Base-by-base conservation (phyloP, 2,888 invertebrate species). In the Cryptosula pallasiana region DNA sequence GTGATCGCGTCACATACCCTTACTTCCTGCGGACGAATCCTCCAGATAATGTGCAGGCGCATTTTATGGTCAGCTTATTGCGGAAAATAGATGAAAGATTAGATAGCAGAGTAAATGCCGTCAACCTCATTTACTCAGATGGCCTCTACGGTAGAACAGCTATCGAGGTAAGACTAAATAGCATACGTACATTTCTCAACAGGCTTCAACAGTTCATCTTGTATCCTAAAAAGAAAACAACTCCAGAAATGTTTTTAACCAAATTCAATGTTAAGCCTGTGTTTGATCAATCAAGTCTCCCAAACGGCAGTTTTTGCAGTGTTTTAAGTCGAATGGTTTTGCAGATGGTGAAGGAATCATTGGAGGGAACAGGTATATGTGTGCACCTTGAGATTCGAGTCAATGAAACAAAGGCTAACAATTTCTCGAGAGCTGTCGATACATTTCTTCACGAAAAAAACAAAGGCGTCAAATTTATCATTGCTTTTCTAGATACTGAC, bases 1-100 rank as follows among this genome's bases (percentile, higher is more conserved):
- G 27, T 32, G 29, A 63, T 5, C 2, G 63, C 3, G 32, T 29
- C 3, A 63, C 13, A 20, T 63, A 32, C 32, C 63, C 63, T 13
- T 63, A 63, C 34, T 63, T 63, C n/a, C 63, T 63, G 16, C 27
- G 63, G 34, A 63, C 63, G 32, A 63, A 63, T 27, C 63, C 63
- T 63, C 13, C 63, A 5, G 63, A 63, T 63, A n/a, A 34, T n/a
- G 29, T 63, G 20, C 63, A 63, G 32, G 63, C 32, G 13, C 34
- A 63, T n/a, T 63, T 63, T 32, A 63, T 63, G 63, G 63, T 63
- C 13, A 32, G 3, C 2, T n/a, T 63, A 13, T n/a, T 63, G 5
- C 25, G 32, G 32, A 25, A 13, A 32, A 25, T 63, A 5, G 5
- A 57, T 5, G 20, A 16, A 23, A 34, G 32, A 27, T 5, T 2